These are phyloP conservation scores for Myotis myotis DNA, from an alignment of 2,797 vertebrate species.

Conservation along the genomic window DNA sequence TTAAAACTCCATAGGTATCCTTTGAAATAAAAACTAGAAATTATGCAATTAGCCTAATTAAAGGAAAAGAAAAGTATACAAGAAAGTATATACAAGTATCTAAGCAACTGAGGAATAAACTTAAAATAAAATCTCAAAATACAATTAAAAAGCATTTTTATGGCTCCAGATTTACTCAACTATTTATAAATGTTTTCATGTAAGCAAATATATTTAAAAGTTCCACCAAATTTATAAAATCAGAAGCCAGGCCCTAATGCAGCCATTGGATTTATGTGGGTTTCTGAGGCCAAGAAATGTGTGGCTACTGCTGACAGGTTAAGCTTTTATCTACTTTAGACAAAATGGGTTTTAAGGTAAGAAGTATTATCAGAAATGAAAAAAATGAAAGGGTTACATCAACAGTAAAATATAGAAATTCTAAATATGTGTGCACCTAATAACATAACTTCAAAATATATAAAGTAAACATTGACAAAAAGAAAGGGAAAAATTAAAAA, in stretches of 20 bases:
- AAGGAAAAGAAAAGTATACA: neutral
- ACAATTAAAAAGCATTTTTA: slow-evolving; percentile 11
- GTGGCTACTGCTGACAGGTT: neutral
- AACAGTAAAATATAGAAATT: neutral
- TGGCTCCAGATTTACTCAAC: neutral
- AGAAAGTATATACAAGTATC: neutral
- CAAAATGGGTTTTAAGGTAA: neutral
- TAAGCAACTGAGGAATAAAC: neutral
- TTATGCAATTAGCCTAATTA: neutral
- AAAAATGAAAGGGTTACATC: neutral
- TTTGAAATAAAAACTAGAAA: slow-evolving; percentile 34
- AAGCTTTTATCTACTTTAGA: neutral
- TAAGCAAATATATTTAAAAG: slow-evolving; percentile 16
- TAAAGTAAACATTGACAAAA: neutral
- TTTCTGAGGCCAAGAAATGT: neutral
- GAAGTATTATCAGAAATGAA: neutral
- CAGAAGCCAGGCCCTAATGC: neutral
- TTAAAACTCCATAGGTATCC: neutral
- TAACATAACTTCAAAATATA: neutral
- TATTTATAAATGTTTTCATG: neutral
- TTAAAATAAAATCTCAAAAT: slow-evolving; percentile 39
- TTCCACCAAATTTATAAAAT: neutral
- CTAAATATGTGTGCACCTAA: neutral
- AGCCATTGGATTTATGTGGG: neutral
- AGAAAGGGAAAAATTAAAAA: slow-evolving; percentile 2